Conservation (phyloP, 2,797 vertebrate species). For the Acanthopagrus latus region DNA sequence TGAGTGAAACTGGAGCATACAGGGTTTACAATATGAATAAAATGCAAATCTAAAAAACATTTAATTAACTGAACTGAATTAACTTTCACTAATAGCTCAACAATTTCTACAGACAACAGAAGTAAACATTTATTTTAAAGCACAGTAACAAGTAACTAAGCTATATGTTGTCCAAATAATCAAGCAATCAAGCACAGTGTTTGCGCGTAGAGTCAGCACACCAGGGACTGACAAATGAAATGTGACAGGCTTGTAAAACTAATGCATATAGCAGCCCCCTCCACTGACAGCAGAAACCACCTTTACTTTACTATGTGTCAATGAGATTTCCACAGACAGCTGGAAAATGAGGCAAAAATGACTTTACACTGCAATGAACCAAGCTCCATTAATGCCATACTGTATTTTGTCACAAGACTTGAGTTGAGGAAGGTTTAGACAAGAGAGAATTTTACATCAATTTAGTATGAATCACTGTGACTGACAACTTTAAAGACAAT, state of each 20-base stretch:
- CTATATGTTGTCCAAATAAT: conserved; percentile 1
- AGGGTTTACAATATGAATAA: too few relatives aligned
- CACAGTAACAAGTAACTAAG: too few relatives aligned
- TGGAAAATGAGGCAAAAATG: conserved; percentile 67
- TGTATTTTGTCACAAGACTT: conserved; percentile 35
- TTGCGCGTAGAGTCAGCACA: conserved; percentile 32
- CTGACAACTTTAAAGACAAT: conserved; percentile 39
- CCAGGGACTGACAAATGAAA: conserved; percentile 67
- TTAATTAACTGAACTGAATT: too few relatives aligned
- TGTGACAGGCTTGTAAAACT: conserved; percentile 77
- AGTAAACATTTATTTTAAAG: too few relatives aligned
- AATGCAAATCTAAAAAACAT: too few relatives aligned
- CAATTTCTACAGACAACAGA: too few relatives aligned
- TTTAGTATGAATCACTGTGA: conserved; percentile 27
- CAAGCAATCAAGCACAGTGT: conserved; percentile 23
- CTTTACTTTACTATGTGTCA: conserved; percentile 69
- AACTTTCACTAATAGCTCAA: too few relatives aligned
- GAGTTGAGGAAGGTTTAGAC: conserved; percentile 23
- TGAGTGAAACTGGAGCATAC: too few relatives aligned
- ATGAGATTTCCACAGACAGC: conserved; percentile 65
- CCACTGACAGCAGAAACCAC: conserved; percentile 68
- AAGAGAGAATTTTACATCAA: conserved; percentile 41
- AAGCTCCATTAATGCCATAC: conserved; percentile 50
- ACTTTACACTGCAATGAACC: conserved; percentile 48
- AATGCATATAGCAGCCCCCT: conserved; percentile 76